Percentiles rank a stretch among this genome's conserved stretches.
phyloP scores from a whole-genome alignment of 2,113 vertebrate species.

The Xenopus borealis region DNA sequence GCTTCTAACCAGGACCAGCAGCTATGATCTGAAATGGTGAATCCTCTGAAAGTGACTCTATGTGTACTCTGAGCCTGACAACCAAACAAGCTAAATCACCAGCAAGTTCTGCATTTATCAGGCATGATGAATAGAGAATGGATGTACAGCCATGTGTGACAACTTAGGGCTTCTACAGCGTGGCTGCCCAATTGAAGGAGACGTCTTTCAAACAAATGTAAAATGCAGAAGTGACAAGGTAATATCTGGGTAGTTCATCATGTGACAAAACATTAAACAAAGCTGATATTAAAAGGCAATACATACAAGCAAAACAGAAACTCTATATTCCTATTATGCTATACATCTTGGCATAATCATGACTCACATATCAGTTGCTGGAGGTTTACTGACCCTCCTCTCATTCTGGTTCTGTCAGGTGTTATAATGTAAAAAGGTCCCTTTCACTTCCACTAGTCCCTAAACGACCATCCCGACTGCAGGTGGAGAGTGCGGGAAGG shows the following conservation, averaged over 20 bases:
- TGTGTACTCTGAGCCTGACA: too few species aligned
- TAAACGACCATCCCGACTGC: too few species aligned
- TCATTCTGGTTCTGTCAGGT: too few species aligned
- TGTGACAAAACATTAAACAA: constrained; percentile 22
- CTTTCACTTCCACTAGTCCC: too few species aligned
- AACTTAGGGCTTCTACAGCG: background rate
- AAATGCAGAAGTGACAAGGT: constrained; percentile 19
- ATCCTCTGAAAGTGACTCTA: too few species aligned
- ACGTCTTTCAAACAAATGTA: constrained; percentile 10
- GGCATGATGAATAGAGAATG: background rate
- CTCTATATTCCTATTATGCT: background rate
- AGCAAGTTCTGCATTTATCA: background rate
- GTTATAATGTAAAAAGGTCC: too few species aligned
- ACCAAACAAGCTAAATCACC: background rate
- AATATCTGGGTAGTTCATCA: constrained; percentile 5
- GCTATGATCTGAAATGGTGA: too few species aligned
- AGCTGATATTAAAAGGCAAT: constrained; percentile 2
- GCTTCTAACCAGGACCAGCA: too few species aligned
- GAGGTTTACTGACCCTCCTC: too few species aligned
- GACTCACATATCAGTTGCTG: too few species aligned
- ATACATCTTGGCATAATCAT: too few species aligned
- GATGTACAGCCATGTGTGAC: constrained; percentile 14
- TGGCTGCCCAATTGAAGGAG: constrained; percentile 20
- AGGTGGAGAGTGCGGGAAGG: too few species aligned
- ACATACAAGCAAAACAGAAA: background rate